Base-by-base conservation (phyloP, 2,797 vertebrate genomes). In the Antrozous pallidus region DNA sequence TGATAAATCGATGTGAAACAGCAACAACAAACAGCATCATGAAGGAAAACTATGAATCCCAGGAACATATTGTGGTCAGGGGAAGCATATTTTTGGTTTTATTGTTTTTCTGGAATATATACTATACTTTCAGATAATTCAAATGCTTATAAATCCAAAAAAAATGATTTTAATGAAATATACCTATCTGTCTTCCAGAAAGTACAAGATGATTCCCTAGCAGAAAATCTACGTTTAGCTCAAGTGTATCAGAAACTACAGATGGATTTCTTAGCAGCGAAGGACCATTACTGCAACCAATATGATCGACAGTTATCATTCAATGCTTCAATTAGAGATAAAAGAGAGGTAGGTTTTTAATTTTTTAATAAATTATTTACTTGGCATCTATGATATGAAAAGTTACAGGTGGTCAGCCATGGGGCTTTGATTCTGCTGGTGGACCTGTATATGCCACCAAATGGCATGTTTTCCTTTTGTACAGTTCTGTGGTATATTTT, bases 171-270 rank as follows among this genome's bases (percentile, higher is more conserved):
- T 79, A 94, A 56, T 63, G 90, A 90, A 16, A 12, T 70, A 58
- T 45, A 40, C 3, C 28, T 38, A 86, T n/a, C 40, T 91, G 38
- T 94, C 77, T 94, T 97, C 58, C 96, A 99, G 99, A 94, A 96
- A 95, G 47, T 86, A 49, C 97, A 99, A 83, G 80, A 96, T 49
- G 38, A 95, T 81, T 96, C 95, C 0, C 94, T 99, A 67, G 54
- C 90, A 91, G 98, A 99, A 97, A 99, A 99, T 88, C 40, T 95
- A 38, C 96, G 47, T 67, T 97, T 99, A 97, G 98, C 98, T 75
- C 97, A 95, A 31, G 97, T 98, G 87, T 99, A 99, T 90, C 26
- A 98, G 85, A 86, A 56, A 61, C 94, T 98, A 33, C 97, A 98
- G 97, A 97, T 87, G 61, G 88, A 51, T 36, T 98, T 98, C 58